Conservation (phyloP, 1,140 invertebrate genomes). For the Bacillus rossius region DNA sequence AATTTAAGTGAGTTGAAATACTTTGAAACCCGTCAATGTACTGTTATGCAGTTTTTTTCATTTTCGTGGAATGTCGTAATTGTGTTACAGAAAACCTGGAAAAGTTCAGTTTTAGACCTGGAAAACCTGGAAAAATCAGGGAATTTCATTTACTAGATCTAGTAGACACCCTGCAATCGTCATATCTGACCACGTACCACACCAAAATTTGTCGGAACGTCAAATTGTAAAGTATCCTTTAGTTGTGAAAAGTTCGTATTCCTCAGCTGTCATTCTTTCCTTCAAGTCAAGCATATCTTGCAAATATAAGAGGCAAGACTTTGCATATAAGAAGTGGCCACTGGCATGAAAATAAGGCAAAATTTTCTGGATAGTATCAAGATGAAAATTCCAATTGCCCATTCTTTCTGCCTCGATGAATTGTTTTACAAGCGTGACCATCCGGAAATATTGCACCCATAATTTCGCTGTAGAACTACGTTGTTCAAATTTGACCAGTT, state of each 20-base stretch:
- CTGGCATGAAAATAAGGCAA: slow-evolving; percentile 41
- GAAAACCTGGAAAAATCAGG: too few relatives aligned
- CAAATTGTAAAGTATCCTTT: slow-evolving; percentile 35
- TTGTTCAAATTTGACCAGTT: slow-evolving; percentile 15
- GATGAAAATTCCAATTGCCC: slow-evolving; percentile 39
- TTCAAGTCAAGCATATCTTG: slow-evolving; percentile 38
- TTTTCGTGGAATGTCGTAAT: too few relatives aligned
- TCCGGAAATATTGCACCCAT: slow-evolving; percentile 38
- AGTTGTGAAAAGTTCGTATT: slow-evolving; percentile 35
- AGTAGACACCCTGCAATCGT: slow-evolving; percentile 32
- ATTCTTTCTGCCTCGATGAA: slow-evolving; percentile 36
- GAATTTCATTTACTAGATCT: too few relatives aligned
- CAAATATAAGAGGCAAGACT: slow-evolving; percentile 42
- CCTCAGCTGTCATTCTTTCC: slow-evolving; percentile 29
- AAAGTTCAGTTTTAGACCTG: too few relatives aligned
- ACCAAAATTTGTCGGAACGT: slow-evolving; percentile 39
- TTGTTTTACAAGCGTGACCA: slow-evolving; percentile 34
- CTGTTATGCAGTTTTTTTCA: too few relatives aligned
- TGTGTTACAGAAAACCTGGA: too few relatives aligned
- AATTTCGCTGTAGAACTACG: slow-evolving; percentile 34
- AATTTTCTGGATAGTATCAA: slow-evolving; percentile 37
- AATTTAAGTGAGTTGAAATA: too few relatives aligned
- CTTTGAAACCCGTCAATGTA: too few relatives aligned
- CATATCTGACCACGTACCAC: slow-evolving; percentile 39
- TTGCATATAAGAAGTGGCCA: slow-evolving; percentile 41